Conservation (phyloP, 2,888 invertebrate species). For the Tachina lurida region DNA sequence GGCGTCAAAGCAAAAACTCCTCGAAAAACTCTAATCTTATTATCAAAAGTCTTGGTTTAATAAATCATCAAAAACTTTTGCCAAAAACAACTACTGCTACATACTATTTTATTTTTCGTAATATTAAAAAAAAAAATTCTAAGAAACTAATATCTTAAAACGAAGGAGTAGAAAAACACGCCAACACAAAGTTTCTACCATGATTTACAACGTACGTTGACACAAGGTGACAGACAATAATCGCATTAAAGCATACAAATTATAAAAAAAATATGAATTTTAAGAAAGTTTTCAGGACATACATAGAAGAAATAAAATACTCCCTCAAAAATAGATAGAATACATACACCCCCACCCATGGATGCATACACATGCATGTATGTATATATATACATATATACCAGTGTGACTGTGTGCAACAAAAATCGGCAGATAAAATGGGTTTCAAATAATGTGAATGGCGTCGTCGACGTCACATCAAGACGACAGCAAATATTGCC, state of each 20-base stretch:
- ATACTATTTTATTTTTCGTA: background rate
- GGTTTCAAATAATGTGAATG: no score
- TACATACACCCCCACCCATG: no score
- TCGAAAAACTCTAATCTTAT: conserved; percentile 42
- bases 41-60: conserved; percentile 47
- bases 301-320: background rate
- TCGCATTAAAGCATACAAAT: conserved; percentile 59
- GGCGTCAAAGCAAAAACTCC: conserved; percentile 30
- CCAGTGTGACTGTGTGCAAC: no score
- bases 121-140: conserved; percentile 8
- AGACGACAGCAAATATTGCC: no score
- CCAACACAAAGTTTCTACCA: conserved; percentile 31
- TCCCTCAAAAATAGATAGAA: background rate
- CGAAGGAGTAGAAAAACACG: background rate
- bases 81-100: conserved; percentile 1
- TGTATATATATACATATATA: no score
- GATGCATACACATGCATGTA: no score
- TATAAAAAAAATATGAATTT: conserved; percentile 49
- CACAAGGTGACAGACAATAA: conserved; percentile 64
- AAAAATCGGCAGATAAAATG: no score
- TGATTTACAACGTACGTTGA: conserved; percentile 51
- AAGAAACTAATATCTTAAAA: conserved; percentile 13
- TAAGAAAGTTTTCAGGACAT: conserved; percentile 28
- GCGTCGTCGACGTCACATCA: no score
- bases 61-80: conserved; percentile 26